phyloP scores from a whole-genome alignment of 2,888 invertebrate genomes.

The Pimpla rufipes region DNA sequence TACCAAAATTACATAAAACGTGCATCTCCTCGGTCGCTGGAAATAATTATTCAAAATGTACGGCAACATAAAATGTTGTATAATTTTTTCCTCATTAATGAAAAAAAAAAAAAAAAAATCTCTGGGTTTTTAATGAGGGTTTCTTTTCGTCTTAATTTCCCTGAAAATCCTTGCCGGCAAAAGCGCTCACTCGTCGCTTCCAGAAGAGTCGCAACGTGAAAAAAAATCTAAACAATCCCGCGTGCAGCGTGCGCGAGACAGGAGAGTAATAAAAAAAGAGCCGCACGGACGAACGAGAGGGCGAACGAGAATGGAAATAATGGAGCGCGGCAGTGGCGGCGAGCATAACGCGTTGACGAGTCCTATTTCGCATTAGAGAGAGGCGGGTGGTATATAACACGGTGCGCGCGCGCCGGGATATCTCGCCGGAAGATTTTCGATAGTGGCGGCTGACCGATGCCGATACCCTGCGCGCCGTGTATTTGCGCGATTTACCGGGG shows the following conservation, averaged over 20 bases:
- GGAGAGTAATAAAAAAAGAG: constrained; percentile 6
- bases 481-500: constrained; percentile 45
- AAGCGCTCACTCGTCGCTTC: background rate
- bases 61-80: too few species aligned
- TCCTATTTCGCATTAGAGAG: constrained; percentile 8
- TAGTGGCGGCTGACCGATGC: constrained; percentile 3
- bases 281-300: constrained; percentile 61
- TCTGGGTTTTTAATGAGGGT: background rate
- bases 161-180: too few species aligned
- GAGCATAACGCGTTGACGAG: constrained; percentile 70
- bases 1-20: too few species aligned
- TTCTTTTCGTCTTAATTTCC: too few species aligned
- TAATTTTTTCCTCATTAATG: too few species aligned
- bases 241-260: background rate
- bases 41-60: too few species aligned
- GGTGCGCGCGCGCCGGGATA: constrained; percentile 22
- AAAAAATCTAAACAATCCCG: background rate
- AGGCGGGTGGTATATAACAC: background rate
- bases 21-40: too few species aligned
- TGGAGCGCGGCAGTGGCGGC: constrained; percentile 55
- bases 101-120: background rate
- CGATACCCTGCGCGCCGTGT: constrained; percentile 35
- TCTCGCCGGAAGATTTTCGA: constrained; percentile 19
- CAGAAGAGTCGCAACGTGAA: constrained; percentile 34
- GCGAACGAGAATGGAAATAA: constrained; percentile 72